Evolutionary conservation across 2,888 invertebrate genomes (phyloP).

Genomic region (Hirtodrosophila trivittata): DNA sequence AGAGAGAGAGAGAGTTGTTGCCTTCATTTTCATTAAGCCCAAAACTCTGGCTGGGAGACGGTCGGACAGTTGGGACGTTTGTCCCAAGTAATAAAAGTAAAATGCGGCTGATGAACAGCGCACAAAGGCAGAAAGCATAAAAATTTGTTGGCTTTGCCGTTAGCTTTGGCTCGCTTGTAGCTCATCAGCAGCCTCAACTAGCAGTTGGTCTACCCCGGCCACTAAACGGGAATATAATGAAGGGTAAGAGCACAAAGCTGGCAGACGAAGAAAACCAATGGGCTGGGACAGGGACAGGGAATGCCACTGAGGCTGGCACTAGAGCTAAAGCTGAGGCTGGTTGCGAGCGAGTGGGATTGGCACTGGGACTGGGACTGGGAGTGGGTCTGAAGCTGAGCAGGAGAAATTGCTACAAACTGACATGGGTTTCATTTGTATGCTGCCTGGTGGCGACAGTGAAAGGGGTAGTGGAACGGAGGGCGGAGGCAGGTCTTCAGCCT

Average conservation of each 20-base stretch:
- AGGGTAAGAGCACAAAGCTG: slow-evolving; percentile 62
- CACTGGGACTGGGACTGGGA: neutral
- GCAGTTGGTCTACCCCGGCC: slow-evolving; percentile 20
- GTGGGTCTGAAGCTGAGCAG: slow-evolving; percentile 7
- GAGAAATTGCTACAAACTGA: slow-evolving; percentile 70
- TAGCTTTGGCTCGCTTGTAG: slow-evolving; percentile 37
- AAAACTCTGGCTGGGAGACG: slow-evolving; percentile 19
- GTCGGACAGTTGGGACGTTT: slow-evolving; percentile 30
- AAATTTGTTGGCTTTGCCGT: slow-evolving; percentile 68
- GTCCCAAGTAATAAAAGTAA: slow-evolving; percentile 77
- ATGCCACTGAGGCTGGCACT: neutral
- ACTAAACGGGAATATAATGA: slow-evolving; percentile 60
- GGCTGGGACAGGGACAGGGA: slow-evolving; percentile 4
- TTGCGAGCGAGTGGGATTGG: slow-evolving; percentile 3
- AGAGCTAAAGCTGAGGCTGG: neutral
- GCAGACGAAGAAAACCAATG: slow-evolving; percentile 18
- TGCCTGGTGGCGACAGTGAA: slow-evolving; percentile 72
- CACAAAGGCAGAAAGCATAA: slow-evolving; percentile 73
- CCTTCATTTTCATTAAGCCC: slow-evolving; percentile 74
- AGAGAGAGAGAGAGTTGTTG: slow-evolving; percentile 16
- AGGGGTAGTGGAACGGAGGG: slow-evolving; percentile 7
- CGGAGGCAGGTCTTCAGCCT: neutral
- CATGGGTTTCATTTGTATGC: slow-evolving; percentile 78
- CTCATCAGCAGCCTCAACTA: slow-evolving; percentile 59
- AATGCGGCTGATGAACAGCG: slow-evolving; percentile 73